Evolutionary conservation across 2,113 vertebrate genomes (phyloP).

Genomic region (Gulo gulo): DNA sequence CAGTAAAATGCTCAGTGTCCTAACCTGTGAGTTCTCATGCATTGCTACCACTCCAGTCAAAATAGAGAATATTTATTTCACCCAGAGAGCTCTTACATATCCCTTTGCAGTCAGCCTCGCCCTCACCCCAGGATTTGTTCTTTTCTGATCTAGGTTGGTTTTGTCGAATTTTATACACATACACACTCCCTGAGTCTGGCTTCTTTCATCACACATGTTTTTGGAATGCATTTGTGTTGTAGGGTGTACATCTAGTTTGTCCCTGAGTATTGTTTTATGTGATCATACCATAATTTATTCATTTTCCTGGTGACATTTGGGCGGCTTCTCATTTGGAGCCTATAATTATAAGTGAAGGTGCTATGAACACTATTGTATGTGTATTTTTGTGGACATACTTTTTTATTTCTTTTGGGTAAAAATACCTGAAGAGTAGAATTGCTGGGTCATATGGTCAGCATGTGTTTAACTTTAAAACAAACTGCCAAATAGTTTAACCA

Average conservation of each 20-base stretch:
- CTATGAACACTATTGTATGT: background rate
- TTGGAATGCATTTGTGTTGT: background rate
- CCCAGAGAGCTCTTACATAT: background rate
- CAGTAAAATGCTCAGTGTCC: background rate
- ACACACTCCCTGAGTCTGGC: background rate
- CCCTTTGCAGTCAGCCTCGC: background rate
- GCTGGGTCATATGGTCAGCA: background rate
- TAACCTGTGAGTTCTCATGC: background rate
- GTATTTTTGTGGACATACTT: background rate
- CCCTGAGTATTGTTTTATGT: background rate
- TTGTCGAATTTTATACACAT: background rate
- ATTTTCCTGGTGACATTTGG: background rate
- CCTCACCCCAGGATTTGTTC: background rate
- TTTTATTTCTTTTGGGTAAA: background rate
- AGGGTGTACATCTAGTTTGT: background rate
- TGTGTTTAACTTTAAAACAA: constrained; percentile 32
- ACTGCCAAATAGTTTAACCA: background rate
- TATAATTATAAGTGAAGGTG: background rate
- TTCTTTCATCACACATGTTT: background rate
- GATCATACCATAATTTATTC: background rate
- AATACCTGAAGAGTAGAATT: constrained; percentile 1
- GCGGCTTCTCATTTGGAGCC: background rate
- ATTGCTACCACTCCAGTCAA: background rate
- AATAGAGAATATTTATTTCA: background rate
- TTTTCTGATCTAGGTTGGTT: background rate